Evolutionary conservation across 2,113 vertebrate species (phyloP).

Genomic region (Tyrannus savana): DNA sequence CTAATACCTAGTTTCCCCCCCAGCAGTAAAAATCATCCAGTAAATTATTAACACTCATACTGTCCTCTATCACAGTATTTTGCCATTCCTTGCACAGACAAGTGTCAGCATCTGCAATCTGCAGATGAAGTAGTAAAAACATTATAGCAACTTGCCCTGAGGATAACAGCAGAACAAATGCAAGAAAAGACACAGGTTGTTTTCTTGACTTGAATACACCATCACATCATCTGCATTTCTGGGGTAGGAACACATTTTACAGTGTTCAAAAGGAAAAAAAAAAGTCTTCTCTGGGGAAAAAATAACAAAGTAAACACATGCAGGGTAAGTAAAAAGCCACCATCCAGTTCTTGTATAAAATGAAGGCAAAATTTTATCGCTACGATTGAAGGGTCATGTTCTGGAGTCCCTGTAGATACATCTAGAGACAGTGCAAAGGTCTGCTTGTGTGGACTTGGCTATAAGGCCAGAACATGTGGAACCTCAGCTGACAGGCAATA

Average conservation of each 20-base stretch:
- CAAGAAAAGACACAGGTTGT: neutral
- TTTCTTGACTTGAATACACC: neutral
- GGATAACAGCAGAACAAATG: neutral
- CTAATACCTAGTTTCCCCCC: neutral
- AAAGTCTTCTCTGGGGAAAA: neutral
- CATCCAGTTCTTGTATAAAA: neutral
- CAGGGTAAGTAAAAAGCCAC: neutral
- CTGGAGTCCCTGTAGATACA: neutral
- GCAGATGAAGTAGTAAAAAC: neutral
- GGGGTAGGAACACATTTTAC: neutral
- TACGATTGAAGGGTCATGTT: neutral
- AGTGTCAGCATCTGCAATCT: neutral
- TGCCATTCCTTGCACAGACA: neutral
- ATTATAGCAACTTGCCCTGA: neutral
- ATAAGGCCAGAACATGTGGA: neutral
- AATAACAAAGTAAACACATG: neutral
- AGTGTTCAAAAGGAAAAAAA: neutral
- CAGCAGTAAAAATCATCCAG: constrained; percentile 40
- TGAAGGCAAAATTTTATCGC: neutral
- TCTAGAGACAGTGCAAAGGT: neutral
- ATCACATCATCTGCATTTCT: neutral
- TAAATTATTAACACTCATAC: constrained; percentile 16
- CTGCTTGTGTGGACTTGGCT: neutral
- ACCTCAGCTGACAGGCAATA: neutral
- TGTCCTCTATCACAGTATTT: neutral